Conservation (phyloP, 92 coral and sea anemone genomes). For the Virgularia gustaviana region DNA sequence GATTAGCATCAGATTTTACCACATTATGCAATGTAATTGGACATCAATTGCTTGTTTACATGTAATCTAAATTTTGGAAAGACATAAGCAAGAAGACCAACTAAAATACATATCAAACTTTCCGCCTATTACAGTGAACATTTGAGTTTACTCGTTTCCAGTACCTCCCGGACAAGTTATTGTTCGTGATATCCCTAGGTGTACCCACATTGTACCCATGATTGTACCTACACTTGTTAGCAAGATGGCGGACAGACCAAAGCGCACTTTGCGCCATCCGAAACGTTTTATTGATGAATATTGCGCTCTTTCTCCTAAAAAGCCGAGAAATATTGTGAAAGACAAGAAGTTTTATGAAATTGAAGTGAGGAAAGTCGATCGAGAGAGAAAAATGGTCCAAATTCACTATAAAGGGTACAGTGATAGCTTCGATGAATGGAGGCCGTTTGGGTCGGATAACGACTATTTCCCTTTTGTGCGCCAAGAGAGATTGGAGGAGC, state of each 20-base stretch:
- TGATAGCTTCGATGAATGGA: constrained; percentile 9
- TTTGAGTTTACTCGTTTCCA: not conserved
- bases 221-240: not conserved
- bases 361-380: constrained; percentile 3
- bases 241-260: constrained; percentile 28
- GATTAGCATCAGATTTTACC: too few relatives aligned
- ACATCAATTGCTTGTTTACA: too few relatives aligned
- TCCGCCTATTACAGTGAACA: not conserved
- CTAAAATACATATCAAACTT: constrained; percentile 29
- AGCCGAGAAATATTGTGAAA: not conserved
- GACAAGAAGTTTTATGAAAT: not conserved
- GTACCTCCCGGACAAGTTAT: not conserved
- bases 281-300: not conserved
- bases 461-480: constrained; percentile 15
- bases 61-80: too few relatives aligned
- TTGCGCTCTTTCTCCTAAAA: not conserved
- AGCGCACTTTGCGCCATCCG: constrained; percentile 3
- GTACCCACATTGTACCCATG: not conserved
- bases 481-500: not conserved
- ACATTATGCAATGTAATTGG: too few relatives aligned
- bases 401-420: too few relatives aligned
- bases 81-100: too few relatives aligned
- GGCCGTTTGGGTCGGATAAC: not conserved
- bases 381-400: not conserved
- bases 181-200: too few relatives aligned